Percentiles rank a stretch among this genome's conserved stretches.
These are phyloP conservation scores for Balaeniceps rex DNA, from an alignment of 2,113 vertebrate species.

Conservation along the genomic window DNA sequence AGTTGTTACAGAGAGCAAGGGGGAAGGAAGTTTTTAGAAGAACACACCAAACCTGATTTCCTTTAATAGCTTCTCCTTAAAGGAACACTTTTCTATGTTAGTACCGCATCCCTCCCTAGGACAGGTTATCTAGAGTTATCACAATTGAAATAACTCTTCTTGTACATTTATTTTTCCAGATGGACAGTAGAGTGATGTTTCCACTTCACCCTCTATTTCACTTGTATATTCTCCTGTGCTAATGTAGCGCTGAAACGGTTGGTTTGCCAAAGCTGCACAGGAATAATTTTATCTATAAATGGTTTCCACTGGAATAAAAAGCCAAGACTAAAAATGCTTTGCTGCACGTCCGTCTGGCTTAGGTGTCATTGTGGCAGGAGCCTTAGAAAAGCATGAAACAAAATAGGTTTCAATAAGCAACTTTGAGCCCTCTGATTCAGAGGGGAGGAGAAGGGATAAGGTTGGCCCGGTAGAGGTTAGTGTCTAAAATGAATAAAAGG, in stretches of 20 bases:
- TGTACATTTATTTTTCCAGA: neutral
- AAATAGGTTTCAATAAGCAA: neutral
- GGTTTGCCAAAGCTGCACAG: neutral
- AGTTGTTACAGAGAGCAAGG: neutral
- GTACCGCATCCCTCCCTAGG: neutral
- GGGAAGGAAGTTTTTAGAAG: conserved; percentile 8
- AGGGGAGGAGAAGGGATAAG: neutral
- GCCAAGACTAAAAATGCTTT: neutral
- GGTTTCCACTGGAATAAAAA: neutral
- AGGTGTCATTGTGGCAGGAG: neutral
- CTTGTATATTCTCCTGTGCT: neutral
- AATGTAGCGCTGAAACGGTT: neutral
- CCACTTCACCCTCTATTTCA: neutral
- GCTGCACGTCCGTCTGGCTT: neutral
- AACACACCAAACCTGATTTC: neutral
- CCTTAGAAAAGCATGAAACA: neutral
- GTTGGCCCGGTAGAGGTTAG: neutral
- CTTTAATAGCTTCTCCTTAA: neutral
- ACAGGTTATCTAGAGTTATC: neutral
- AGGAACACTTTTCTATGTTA: neutral
- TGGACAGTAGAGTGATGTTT: neutral
- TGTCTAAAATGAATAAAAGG: neutral
- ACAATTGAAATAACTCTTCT: neutral
- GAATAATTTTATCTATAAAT: neutral
- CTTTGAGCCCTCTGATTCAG: neutral